Base-by-base conservation (phyloP, 2,113 vertebrate genomes). In the Mastomys natalensis region DNA sequence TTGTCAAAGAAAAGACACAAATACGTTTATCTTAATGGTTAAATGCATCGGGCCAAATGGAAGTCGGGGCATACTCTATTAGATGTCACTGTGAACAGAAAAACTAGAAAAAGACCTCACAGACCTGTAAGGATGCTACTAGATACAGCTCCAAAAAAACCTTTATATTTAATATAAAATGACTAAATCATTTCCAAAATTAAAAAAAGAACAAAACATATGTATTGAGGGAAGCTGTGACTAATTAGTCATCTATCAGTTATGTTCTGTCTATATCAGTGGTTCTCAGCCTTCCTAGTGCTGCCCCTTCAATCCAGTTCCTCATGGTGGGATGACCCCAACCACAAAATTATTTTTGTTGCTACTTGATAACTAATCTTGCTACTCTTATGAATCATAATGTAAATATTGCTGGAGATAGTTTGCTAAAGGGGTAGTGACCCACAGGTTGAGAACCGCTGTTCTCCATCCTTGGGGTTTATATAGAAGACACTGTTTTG, bases 231-330 rank as follows among this genome's bases (percentile, higher is more conserved):
- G 31, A 72, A 86, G 55, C 58, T 85, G 43, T 90, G 84, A n/a
- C 88, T 92, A 91, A 91, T 95, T 77, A 92, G 51, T 55, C 85
- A 87, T 92, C 74, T 88, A 51, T 88, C 53, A 87, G 43, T 58
- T 48, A 34, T 76, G 48, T 95, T 73, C 72, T 73, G 1, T 73
- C n/a, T 40, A 43, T 0, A 10, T 43, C n/a, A 74, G 21, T 24
- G 72, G 3, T 43, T 74, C 72, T 43, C n/a, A 74, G 21, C n/a
- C 37, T 43, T 74, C 72, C 37, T 43, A 74, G 12, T 24, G 21
- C n/a, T 43, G 72, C 0, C 72, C 72, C 72, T 74, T 74, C 21
- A 43, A 43, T 43, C 21, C n/a, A 74, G n/a, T 74, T 73, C 72
- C n/a, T 24, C 72, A 24, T 74, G n/a, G 11, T 74, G 72, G 24